phyloP scores from a whole-genome alignment of 1,140 invertebrate species.

The Drosophila subobscura region DNA sequence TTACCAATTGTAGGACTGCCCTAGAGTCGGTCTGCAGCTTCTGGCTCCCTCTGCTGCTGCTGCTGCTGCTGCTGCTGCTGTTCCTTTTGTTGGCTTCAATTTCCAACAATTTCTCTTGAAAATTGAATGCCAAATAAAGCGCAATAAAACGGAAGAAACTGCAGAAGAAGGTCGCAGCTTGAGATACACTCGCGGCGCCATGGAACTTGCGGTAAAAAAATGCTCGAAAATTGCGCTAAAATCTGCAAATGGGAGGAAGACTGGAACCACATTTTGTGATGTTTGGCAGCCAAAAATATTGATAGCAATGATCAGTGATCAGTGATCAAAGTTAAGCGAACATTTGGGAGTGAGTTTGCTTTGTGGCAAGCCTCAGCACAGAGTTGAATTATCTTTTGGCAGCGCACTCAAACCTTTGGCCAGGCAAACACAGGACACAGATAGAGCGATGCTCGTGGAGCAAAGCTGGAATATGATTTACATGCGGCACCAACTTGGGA shows the following conservation, averaged over 20 bases:
- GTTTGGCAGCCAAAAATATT: too few relatives aligned
- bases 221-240: slow-evolving; percentile 11
- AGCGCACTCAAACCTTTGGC: too few relatives aligned
- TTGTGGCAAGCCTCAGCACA: too few relatives aligned
- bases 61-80: background rate
- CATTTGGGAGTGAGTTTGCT: background rate
- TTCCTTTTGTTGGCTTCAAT: slow-evolving; percentile 38
- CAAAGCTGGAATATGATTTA: slow-evolving; percentile 70
- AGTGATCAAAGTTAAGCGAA: background rate
- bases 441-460: slow-evolving; percentile 2
- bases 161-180: background rate
- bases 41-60: background rate
- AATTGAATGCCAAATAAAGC: slow-evolving; percentile 69
- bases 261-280: too few relatives aligned
- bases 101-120: slow-evolving; percentile 57
- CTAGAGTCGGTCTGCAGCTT: slow-evolving; percentile 15
- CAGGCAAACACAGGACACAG: too few relatives aligned
- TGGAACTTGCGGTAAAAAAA: too few relatives aligned
- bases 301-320: background rate
- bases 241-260: background rate
- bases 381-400: too few relatives aligned
- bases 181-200: too few relatives aligned
- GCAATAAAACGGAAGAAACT: slow-evolving; percentile 56
- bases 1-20: slow-evolving; percentile 66
- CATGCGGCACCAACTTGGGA: slow-evolving; percentile 57